Base-by-base conservation (phyloP, 2,797 vertebrate genomes). In the Cynopterus sphinx region DNA sequence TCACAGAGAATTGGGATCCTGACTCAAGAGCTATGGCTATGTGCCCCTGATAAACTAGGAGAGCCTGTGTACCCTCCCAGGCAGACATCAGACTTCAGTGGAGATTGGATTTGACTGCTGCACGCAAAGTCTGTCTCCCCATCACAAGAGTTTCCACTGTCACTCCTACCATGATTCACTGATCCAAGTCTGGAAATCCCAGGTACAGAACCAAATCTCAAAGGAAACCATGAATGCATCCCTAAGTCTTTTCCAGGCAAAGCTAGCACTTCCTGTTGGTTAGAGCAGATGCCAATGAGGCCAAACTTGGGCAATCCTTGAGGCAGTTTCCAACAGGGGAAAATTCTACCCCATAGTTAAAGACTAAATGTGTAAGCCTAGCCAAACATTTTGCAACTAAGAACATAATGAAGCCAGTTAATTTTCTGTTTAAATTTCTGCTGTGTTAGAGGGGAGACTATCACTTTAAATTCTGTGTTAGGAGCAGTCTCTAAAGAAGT, bases 371-470 rank as follows among this genome's bases (percentile, higher is more conserved):
- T 89, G 28, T 71, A 88, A 84, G 33, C 92, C 84, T 28, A 79
- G 77, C 68, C 94, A 95, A 77, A 95, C 41, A 73, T 93, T 95
- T 87, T 90, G 71, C 78, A 93, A 95, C 81, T 79, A 68, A 6
- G 31, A 92, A 51, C 33, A 5, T 92, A 24, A 90, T 90, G 46
- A 97, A 92, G 59, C 67, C 65, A 93, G 82, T 87, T 94, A 81
- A 94, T 85, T 95, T 96, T 94, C 59, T 90, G 39, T 90, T 96
- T 84, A 61, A 92, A 95, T 95, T 92, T 94, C 93, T 93, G 79
- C 71, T 90, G 57, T 71, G 67, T 86, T 88, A 78, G 41, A 92
- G 85, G 31, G 39, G 16, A 83, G 53, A 65, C 11, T 68, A 85
- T 86, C 90, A 83, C 77, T 92, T 97, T 88, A 96, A 94, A 94